phyloP scores from a whole-genome alignment of 2,113 vertebrate genomes.

The Sitta europaea region DNA sequence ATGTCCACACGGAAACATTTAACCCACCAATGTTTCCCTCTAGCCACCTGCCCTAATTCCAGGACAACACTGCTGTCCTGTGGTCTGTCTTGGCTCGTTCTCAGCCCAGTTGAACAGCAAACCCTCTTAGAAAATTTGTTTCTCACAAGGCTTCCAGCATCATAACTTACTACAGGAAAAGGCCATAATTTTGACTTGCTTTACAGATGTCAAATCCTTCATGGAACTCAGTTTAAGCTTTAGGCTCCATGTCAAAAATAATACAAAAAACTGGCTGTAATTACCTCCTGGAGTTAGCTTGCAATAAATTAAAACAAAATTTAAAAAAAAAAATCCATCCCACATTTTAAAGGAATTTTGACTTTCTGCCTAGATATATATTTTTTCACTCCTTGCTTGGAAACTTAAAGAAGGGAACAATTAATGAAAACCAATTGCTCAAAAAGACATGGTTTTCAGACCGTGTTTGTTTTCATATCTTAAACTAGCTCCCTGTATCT shows the following conservation, averaged over 20 bases:
- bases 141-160: background rate
- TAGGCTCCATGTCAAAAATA: slow-evolving; percentile 55
- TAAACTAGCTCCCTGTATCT: background rate
- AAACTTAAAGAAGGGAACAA: slow-evolving; percentile 51
- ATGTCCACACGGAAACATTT: background rate
- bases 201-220: slow-evolving; percentile 40
- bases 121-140: slow-evolving; percentile 9
- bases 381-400: slow-evolving; percentile 53
- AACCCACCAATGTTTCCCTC: background rate
- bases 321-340: background rate
- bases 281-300: slow-evolving; percentile 24
- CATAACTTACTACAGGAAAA: slow-evolving; percentile 34
- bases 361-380: slow-evolving; percentile 51
- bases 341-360: slow-evolving; percentile 50
- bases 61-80: background rate
- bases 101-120: background rate
- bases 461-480: slow-evolving; percentile 24
- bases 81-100: background rate
- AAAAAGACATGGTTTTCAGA: slow-evolving; percentile 29
- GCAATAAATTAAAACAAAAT: slow-evolving; percentile 40
- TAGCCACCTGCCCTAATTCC: background rate
- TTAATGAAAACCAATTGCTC: slow-evolving; percentile 43
- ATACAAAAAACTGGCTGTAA: slow-evolving; percentile 17
- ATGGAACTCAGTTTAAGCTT: background rate
- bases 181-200: background rate